A percentile compares a stretch with the other conserved stretches of the same genome.
These are phyloP conservation scores for Amazona vittata DNA, from an alignment of 2,113 vertebrate species.

Conservation along the genomic window DNA sequence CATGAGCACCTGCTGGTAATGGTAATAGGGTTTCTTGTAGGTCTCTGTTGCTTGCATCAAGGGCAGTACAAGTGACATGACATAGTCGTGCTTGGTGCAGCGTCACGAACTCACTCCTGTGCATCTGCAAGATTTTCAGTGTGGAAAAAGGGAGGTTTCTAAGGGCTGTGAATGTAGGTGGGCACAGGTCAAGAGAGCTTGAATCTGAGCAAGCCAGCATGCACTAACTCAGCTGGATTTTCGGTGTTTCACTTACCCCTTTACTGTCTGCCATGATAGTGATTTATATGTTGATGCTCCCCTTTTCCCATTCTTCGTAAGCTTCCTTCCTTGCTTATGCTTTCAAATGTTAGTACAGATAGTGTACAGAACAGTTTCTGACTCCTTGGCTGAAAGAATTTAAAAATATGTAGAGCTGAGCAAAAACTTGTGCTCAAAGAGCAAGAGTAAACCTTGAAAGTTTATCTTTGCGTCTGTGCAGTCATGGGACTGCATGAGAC, in stretches of 20 bases:
- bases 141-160: neutral
- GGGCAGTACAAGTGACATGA: neutral
- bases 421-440: neutral
- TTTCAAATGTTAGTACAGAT: neutral
- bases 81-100: accelerated
- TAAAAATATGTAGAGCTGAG: neutral
- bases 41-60: neutral
- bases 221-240: neutral
- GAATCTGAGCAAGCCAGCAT: accelerated
- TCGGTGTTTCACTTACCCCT: neutral
- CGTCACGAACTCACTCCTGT: neutral
- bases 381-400: neutral
- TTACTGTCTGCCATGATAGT: neutral
- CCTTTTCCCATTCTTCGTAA: neutral
- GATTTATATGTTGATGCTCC: neutral
- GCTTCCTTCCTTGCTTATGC: neutral
- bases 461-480: neutral
- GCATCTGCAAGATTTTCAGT: neutral
- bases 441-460: neutral
- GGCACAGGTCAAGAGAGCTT: neutral
- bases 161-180: neutral
- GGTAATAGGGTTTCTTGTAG: neutral
- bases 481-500: neutral
- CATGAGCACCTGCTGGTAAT: neutral
- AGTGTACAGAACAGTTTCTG: no score